Conservation (phyloP, 2,113 vertebrate genomes). For the Podarcis muralis region DNA sequence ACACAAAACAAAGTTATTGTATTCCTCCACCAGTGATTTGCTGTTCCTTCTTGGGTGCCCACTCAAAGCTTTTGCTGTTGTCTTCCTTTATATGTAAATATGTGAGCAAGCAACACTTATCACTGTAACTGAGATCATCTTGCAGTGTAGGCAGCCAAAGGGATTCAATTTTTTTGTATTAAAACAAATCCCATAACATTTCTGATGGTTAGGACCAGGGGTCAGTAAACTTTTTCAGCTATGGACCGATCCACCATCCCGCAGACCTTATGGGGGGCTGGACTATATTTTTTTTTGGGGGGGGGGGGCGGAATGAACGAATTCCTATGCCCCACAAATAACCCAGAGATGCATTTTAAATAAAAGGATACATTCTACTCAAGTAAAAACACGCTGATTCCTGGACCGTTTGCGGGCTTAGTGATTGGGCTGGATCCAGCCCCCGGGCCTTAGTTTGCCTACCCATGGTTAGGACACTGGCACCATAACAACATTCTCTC, state of each 20-base stretch:
- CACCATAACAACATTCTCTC: fast-evolving
- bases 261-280: no score
- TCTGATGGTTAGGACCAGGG: background rate
- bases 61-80: fast-evolving
- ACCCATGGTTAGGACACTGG: background rate
- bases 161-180: background rate
- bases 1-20: background rate
- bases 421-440: no score
- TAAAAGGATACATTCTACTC: no score
- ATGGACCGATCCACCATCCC: no score
- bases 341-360: no score
- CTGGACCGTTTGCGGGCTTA: no score
- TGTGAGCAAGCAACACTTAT: background rate
- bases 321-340: no score
- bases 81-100: background rate
- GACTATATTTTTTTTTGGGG: no score
- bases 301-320: no score
- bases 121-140: background rate
- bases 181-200: background rate
- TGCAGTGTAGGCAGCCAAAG: background rate
- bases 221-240: no score
- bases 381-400: no score
- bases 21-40: background rate
- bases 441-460: no score
- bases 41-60: fast-evolving